Conservation (phyloP, 2,888 invertebrate genomes). For the Phragmatobia fuliginosa region DNA sequence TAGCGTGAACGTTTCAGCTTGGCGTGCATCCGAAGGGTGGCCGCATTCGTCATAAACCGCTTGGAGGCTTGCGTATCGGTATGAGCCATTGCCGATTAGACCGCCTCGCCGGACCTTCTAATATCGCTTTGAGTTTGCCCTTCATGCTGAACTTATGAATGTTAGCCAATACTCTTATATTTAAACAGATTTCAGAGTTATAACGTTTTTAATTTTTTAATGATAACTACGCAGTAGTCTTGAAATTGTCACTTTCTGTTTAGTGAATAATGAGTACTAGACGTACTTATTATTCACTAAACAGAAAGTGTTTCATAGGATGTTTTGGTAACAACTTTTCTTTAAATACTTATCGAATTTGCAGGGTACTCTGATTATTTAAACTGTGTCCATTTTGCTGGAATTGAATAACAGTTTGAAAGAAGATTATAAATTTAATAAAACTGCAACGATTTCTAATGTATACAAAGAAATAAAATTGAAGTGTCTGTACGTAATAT, state of each 20-base stretch:
- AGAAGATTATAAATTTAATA: not conserved
- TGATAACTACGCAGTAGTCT: not conserved
- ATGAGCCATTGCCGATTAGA: conserved; percentile 66
- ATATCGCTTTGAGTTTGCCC: conserved; percentile 37
- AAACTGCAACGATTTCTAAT: not conserved
- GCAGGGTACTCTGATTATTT: not conserved
- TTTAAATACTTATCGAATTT: not conserved
- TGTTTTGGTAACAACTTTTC: not conserved
- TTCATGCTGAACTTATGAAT: conserved; percentile 28
- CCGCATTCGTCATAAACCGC: conserved; percentile 69
- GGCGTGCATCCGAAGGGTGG: conserved; percentile 59
- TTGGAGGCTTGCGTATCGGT: conserved; percentile 55
- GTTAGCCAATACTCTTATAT: not conserved
- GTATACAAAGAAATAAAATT: too few relatives aligned
- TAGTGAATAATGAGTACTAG: not conserved
- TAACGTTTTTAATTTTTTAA: not conserved
- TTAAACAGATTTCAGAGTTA: not conserved
- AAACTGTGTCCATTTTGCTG: too few relatives aligned
- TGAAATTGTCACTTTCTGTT: not conserved
- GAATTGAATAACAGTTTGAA: too few relatives aligned
- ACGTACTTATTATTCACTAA: too few relatives aligned
- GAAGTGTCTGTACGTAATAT: too few relatives aligned
- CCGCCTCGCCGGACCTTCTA: conserved; percentile 52
- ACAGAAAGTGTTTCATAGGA: not conserved
- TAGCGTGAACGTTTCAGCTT: conserved; percentile 57